phyloP scores from a whole-genome alignment of 2,888 invertebrate species.

The Erpobdella octoculata region DNA sequence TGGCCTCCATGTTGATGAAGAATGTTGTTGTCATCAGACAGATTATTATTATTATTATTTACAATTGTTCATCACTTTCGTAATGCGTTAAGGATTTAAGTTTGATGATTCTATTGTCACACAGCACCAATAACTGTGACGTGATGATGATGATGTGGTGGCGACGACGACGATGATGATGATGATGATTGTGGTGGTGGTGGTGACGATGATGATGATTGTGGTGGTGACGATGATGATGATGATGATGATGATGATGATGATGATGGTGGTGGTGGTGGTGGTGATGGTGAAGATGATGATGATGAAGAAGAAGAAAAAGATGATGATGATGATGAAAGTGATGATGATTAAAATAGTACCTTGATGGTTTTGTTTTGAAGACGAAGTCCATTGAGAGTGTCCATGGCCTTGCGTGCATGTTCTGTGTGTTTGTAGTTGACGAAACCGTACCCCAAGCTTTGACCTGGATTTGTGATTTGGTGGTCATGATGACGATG shows the following conservation, averaged over 20 bases:
- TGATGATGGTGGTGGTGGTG: background rate
- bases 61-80: no score
- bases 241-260: constrained; percentile 13
- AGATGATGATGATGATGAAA: background rate
- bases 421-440: constrained; percentile 96
- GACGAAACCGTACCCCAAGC: constrained; percentile 98
- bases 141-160: no score
- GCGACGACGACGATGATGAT: no score
- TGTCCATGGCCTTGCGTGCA: constrained; percentile 95
- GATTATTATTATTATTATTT: no score
- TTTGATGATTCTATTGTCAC: no score
- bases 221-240: background rate
- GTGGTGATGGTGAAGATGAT: background rate
- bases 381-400: constrained; percentile 89
- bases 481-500: no score
- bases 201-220: background rate
- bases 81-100: no score
- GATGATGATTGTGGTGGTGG: no score
- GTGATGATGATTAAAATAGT: no score
- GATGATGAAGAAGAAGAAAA: background rate
- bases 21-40: no score
- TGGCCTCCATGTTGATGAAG: no score
- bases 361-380: constrained; percentile 99
- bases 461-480: constrained; percentile 85
- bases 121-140: no score